Evolutionary conservation across 2,113 vertebrate genomes (phyloP), one percentile per base, ranked within the genome.

Genomic region (Periophthalmodon schlosseri): DNA sequence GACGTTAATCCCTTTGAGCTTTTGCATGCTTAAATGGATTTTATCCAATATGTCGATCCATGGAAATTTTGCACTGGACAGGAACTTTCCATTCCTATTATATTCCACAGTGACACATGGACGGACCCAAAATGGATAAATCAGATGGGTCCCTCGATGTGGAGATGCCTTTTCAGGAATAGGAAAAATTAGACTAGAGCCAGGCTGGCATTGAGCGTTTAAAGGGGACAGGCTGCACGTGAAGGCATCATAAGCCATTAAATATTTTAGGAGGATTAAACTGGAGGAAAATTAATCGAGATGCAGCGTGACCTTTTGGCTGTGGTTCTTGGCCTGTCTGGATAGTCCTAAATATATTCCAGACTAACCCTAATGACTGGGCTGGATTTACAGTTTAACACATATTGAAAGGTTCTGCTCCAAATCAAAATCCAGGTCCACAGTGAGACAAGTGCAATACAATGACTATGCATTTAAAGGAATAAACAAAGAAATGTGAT

Each of bases 61-160:
- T 78, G 87, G 86, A 92, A 92, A 89, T 84, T 85, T 61, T 67
- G 75, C 85, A 83, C 72, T 58, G 75, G 77, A 89, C 80, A 80
- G 86, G 79, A 86, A 91, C 83, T 90, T 92, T 92, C 91, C 91
- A 76, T 72, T 81, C 75, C 82, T 83, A 84, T 86, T 90, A 88
- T 91, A 88, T 88, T 87, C 72, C 88, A 76, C 81, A 73, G 74
- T 77, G 77, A 89, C 89, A 89, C 89, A 86, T 88, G 84, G 79
- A 78, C 79, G 75, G 84, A 79, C 77, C 84, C 83, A 87, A 85
- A 91, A 92, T 91, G 86, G 83, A 82, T 78, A 92, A 87, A 91
- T 91, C 90, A 92, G 89, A 91, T 54, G 50, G 54, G 70, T 60
- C 84, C 64, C 81, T 86, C 74, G 80, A 86, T 77, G 68, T 68